Conservation (phyloP, 2,797 vertebrate species). For the Meda fulgida region DNA sequence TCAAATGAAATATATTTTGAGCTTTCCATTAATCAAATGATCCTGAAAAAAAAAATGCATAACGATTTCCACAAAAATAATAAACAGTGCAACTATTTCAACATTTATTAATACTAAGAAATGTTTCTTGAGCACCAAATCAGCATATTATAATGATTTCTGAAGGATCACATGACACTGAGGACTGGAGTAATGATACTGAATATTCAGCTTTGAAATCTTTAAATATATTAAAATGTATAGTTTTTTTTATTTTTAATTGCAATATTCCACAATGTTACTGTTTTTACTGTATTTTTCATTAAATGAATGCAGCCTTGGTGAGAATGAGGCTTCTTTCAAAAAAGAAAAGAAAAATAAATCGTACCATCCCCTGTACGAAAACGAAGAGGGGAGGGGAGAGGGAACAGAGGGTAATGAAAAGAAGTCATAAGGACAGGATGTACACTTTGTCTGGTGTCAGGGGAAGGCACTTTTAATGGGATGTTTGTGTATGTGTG, state of each 20-base stretch:
- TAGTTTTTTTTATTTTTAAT: neutral
- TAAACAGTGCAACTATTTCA: neutral
- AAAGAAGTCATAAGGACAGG: slow-evolving; percentile 27
- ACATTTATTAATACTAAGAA: neutral
- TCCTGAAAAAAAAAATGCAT: neutral
- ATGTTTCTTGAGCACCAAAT: neutral
- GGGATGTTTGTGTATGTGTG: slow-evolving; percentile 49
- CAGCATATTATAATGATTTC: neutral
- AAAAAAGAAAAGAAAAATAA: neutral
- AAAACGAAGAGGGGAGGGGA: neutral
- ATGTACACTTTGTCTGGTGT: slow-evolving; percentile 54
- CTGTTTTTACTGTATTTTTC: neutral
- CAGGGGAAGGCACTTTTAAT: slow-evolving; percentile 58
- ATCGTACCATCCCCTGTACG: too few species aligned
- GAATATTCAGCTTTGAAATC: neutral
- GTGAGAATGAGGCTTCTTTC: neutral
- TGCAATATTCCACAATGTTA: neutral
- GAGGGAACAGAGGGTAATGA: slow-evolving; percentile 28
- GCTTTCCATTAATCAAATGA: neutral
- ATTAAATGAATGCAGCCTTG: neutral
- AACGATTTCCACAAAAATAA: neutral
- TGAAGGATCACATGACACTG: neutral
- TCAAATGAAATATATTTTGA: neutral
- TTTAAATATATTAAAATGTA: neutral
- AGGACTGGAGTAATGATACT: neutral